phyloP scores from a whole-genome alignment of 1,140 invertebrate species.

The Cydia amplana region DNA sequence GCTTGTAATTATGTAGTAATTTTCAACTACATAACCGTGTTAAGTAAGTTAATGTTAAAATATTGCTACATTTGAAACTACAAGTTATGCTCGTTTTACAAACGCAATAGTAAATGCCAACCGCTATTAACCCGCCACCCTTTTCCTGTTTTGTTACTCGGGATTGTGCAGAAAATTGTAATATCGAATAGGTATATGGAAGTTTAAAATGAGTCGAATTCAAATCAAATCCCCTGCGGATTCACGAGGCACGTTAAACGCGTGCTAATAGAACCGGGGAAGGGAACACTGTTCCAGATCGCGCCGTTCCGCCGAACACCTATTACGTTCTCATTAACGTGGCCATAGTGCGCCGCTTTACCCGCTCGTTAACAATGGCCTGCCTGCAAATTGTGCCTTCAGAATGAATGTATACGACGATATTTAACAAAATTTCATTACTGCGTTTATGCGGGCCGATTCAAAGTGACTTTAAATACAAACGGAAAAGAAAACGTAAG shows the following conservation, averaged over 20 bases:
- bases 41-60: neutral
- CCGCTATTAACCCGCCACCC: slow-evolving; percentile 16
- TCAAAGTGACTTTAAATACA: slow-evolving; percentile 4
- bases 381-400: slow-evolving; percentile 48
- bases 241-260: slow-evolving; percentile 44
- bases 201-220: slow-evolving; percentile 41
- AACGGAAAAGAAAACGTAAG: slow-evolving; percentile 21
- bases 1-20: neutral
- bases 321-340: slow-evolving; percentile 56
- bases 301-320: slow-evolving; percentile 45
- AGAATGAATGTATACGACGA: slow-evolving; percentile 47
- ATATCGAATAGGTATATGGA: slow-evolving; percentile 28
- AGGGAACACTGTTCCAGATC: slow-evolving; percentile 45
- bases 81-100: neutral
- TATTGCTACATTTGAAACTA: neutral
- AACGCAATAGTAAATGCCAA: slow-evolving; percentile 5
- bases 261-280: slow-evolving; percentile 48
- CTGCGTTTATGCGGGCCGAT: slow-evolving; percentile 26
- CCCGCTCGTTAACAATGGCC: slow-evolving; percentile 53
- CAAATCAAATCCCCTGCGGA: slow-evolving; percentile 44
- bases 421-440: slow-evolving; percentile 44
- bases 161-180: slow-evolving; percentile 13
- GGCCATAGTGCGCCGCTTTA: slow-evolving; percentile 46
- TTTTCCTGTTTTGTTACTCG: slow-evolving; percentile 9
- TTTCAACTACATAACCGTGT: neutral